Base-by-base conservation (phyloP, 92 coral and sea anemone species). In the Parazoanthus darwini region DNA sequence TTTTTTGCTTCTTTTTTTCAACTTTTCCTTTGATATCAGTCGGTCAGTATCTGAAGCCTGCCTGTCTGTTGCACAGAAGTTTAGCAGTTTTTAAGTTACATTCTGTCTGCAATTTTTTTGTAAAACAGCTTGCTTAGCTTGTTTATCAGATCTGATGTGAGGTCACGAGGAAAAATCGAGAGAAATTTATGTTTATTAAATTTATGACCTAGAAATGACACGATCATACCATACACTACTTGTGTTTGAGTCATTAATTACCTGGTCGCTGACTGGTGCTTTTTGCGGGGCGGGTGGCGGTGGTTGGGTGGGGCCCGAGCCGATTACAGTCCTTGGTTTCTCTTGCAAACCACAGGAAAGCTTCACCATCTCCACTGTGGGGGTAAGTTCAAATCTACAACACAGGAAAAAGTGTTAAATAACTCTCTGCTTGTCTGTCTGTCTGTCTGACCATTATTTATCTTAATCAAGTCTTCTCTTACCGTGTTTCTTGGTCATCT, bases 341-440 rank as follows among this genome's bases (percentile, higher is more conserved):
- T 90, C 89, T 83, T 74, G 92, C 76, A 95, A 89, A 79, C 88
- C 89, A 83, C 98, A 95, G 9, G 98, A 95, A 85, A 92, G 82
- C 74, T 91, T 91, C 6, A 95, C 98, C 85, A 91, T 94, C 80
- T 88, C 90, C 11, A 95, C 89, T 4, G 98, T 91, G 38, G 98
- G 93, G n/a, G 54, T 89, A 71, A 95, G 74, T 42, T 93, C 96
- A 77, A 76, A 92, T 13, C 98, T 95, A 70, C n/a, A 59, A 54
- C 22, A 70, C 37, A 18, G 65, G 10, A 36, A 79, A 33, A 13
- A 54, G 59, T 54, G 59, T 13, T 54, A 54, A 51, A 10, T 51
- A 51, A 51, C 58, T 13, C 10, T 51, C 58, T 51, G 16, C 1
- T 18, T 10, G 58, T 51, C 58, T 51, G 58, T 39, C 51, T 46